Conservation (phyloP, 2,113 vertebrate species). For the Galemys pyrenaicus region DNA sequence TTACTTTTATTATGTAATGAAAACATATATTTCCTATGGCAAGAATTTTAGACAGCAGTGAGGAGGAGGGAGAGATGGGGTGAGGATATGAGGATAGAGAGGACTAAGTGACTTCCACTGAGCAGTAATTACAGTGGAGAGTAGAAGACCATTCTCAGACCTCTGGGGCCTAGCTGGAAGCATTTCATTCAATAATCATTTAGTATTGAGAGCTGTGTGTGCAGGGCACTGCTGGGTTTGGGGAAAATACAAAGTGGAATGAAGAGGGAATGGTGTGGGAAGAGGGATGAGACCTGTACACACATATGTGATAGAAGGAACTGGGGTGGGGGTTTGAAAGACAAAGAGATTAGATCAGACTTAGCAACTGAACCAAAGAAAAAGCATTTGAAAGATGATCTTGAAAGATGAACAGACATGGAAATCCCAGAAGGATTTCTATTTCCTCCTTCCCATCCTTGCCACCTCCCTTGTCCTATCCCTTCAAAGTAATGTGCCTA, state of each 20-base stretch:
- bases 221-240: not conserved
- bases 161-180: not conserved
- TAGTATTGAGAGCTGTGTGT: not conserved
- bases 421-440: not conserved
- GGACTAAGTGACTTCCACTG: conserved; percentile 34
- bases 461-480: not conserved
- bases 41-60: conserved; percentile 21
- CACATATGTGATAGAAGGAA: not conserved
- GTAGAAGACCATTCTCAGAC: conserved; percentile 38
- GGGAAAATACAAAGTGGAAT: not conserved
- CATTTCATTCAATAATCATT: conserved; percentile 25
- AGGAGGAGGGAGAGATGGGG: conserved; percentile 36
- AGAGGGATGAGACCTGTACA: not conserved
- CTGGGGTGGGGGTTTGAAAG: not conserved
- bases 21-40: conserved; percentile 33
- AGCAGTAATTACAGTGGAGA: conserved; percentile 16
- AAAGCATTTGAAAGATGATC: not conserved
- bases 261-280: not conserved
- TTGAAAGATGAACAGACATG: not conserved
- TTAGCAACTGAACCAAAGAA: not conserved
- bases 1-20: conserved; percentile 29
- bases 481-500: not conserved
- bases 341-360: not conserved
- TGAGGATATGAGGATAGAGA: not conserved
- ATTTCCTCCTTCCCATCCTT: not conserved